Conservation (phyloP, 2,888 invertebrate species). For the Sisyra terminalis region DNA sequence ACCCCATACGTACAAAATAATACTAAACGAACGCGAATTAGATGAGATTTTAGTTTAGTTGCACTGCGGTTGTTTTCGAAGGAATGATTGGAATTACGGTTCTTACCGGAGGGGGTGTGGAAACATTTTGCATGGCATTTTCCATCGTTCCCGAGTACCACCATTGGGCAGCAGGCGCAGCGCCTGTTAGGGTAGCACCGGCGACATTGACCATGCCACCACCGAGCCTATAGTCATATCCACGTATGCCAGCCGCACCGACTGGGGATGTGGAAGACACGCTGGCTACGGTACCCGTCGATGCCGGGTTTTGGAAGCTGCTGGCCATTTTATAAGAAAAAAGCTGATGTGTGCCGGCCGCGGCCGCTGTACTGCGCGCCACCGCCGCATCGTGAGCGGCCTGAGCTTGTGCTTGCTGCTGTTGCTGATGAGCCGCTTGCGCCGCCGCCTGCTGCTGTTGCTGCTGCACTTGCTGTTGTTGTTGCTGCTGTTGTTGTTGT, state of each 20-base stretch:
- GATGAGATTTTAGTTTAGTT: neutral
- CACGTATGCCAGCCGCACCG: slow-evolving; percentile 29
- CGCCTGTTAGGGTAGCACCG: slow-evolving; percentile 26
- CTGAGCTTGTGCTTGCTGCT: slow-evolving; percentile 29
- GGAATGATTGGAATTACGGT: neutral
- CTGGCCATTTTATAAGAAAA: slow-evolving; percentile 78
- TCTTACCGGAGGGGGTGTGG: slow-evolving; percentile 11
- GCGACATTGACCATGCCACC: slow-evolving; percentile 30
- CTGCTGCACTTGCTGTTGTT: slow-evolving; percentile 20
- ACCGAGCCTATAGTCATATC: slow-evolving; percentile 60
- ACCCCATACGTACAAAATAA: neutral
- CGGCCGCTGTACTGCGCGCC: slow-evolving; percentile 38
- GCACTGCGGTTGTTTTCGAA: neutral
- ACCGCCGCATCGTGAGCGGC: slow-evolving; percentile 30
- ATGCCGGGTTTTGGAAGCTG: slow-evolving; percentile 58
- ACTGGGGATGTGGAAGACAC: slow-evolving; percentile 44
- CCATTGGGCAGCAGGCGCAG: slow-evolving; percentile 34
- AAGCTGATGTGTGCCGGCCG: slow-evolving; percentile 50
- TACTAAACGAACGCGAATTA: slow-evolving; percentile 4
- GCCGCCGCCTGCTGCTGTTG: slow-evolving; percentile 26
- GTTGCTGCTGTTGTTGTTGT: slow-evolving; percentile 13
- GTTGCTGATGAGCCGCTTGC: slow-evolving; percentile 25
- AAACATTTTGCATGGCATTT: slow-evolving; percentile 34
- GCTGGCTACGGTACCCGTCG: slow-evolving; percentile 44
- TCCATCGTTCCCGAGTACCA: slow-evolving; percentile 52